Base-by-base conservation (phyloP, 1,140 invertebrate species). In the Heliconius congener region DNA sequence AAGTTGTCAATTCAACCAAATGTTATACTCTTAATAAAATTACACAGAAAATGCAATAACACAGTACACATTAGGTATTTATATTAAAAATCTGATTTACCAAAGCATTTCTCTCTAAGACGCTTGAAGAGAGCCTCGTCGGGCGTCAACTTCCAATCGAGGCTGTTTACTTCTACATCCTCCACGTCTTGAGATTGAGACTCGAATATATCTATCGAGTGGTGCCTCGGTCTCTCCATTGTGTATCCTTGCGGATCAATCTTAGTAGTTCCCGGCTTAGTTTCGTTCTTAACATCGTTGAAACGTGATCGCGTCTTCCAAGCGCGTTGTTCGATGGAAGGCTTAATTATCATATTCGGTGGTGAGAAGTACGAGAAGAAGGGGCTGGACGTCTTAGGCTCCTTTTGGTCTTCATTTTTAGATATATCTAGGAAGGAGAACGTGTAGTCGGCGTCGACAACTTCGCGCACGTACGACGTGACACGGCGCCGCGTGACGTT, bases 341-440 rank as follows among this genome's bases (percentile, higher is more conserved):
- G 77, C 37, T 90, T 89, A 11, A 82, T 8, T 11, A 86, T 71
- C 72, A 84, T 71, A 71, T 88, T 87, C 30, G 86, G 88, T n/a
- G 91, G 86, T 1, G 93, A 90, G 73, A 92, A 89, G 78, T 91
- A 93, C 2, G 93, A 93, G 81, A 94, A 93, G 50, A 91, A 89
- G 42, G 89, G 87, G 84, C 89, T 92, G 55, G 92, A 93, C 37
- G 80, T 73, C 71, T 89, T 88, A 8, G 77, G 23, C 72, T 90
- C 88, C 75, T 88, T 85, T 75, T 88, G 85, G 42, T 91, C 88
- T 52, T 89, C 87, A 74, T 89, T 86, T 39, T 88, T 83, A 19
- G 81, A 81, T 76, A 86, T 74, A 75, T 91, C 88, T 27, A 92
- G 83, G 79, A 91, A 91, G 8, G 91, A 91, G 79, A 94, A 93